Base-by-base conservation (phyloP, 2,797 vertebrate species). In the Amphiprion clarkii region DNA sequence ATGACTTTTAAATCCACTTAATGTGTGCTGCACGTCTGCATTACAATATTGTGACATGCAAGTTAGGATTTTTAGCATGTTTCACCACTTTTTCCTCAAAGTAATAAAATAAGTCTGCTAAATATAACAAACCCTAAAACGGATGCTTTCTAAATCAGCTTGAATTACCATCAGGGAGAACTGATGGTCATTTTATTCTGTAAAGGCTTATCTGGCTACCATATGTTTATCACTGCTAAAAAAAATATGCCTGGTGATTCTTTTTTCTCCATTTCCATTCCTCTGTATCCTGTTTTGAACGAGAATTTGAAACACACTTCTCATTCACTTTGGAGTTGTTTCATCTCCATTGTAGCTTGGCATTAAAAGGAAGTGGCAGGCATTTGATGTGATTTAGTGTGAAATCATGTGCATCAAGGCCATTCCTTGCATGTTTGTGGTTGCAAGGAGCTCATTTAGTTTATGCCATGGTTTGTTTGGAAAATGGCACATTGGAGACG, bases 121-220 rank as follows among this genome's bases (percentile, higher is more conserved):
- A 14, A 14, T 44, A 6, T 17, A 44, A 16, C 42, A 44, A 44
- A 17, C 42, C 13, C 16, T 44, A 14, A 44, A 44, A 44, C 13
- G 2, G 13, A 44, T 44, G 42, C 16, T 44, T 44, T 44, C 14
- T 44, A 17, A 44, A 14, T 44, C 42, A 16, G 13, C 42, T 14
- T 44, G 42, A 44, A 17, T 39, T 39, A 9, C 19, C 2, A 17
- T 42, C 36, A 11, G 10, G 16, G n/a, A 51, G 7, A 31, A 27
- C 5, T 55, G 5, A 21, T n/a, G 3, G 59, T 16, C 25, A 0
- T 70, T 76, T 67, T 36, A 19, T 62, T 67, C 31, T 59, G 8
- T 36, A 2, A 51, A 60, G n/a, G 4, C 23, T 56, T 36, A 61
- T 79, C 83, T 87, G 76, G 76, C 62, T 55, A 52, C 78, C 76